A percentile compares a stretch with the other conserved stretches of the same genome.
These are phyloP conservation scores for Eupeodes corollae DNA, from an alignment of 1,140 invertebrate genomes.

Conservation along the genomic window DNA sequence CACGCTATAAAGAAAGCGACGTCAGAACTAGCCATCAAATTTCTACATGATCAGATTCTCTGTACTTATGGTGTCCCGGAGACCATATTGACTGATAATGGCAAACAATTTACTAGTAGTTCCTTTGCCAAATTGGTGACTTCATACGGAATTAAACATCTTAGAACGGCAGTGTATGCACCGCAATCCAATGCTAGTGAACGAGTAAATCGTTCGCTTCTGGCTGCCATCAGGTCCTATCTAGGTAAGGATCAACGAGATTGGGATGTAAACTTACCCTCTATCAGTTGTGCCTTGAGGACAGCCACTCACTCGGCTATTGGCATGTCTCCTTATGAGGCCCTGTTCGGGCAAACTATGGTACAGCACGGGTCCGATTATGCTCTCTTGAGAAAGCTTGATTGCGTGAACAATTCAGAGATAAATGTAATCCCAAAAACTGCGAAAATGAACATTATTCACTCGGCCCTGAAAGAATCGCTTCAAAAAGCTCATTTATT, in stretches of 20 bases:
- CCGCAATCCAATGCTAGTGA: conserved; percentile 3
- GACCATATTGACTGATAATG: conserved; percentile 2
- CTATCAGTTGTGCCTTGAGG: background rate
- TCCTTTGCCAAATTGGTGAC: background rate
- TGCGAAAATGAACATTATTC: too few relatives aligned
- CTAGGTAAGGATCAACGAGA: background rate
- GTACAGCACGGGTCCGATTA: too few relatives aligned
- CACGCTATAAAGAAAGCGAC: background rate
- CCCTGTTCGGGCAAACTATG: too few relatives aligned
- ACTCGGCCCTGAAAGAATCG: too few relatives aligned
- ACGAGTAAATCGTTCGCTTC: conserved; percentile 2
- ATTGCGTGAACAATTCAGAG: too few relatives aligned
- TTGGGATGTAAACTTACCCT: conserved; percentile 1
- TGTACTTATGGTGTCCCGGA: too few relatives aligned
- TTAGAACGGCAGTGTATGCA: background rate
- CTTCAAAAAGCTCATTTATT: too few relatives aligned
- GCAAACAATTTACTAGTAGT: conserved; percentile 1
- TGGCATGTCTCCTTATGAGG: too few relatives aligned
- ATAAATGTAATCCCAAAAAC: too few relatives aligned
- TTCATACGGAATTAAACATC: conserved; percentile 1
- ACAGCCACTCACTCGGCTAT: background rate
- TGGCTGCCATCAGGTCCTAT: conserved; percentile 2
- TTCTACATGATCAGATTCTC: background rate
- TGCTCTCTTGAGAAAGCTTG: too few relatives aligned
- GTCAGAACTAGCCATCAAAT: background rate